Evolutionary conservation across 2,797 vertebrate genomes (phyloP), one percentile per base, ranked within the genome.

Genomic region (Enteromius argenteus): DNA sequence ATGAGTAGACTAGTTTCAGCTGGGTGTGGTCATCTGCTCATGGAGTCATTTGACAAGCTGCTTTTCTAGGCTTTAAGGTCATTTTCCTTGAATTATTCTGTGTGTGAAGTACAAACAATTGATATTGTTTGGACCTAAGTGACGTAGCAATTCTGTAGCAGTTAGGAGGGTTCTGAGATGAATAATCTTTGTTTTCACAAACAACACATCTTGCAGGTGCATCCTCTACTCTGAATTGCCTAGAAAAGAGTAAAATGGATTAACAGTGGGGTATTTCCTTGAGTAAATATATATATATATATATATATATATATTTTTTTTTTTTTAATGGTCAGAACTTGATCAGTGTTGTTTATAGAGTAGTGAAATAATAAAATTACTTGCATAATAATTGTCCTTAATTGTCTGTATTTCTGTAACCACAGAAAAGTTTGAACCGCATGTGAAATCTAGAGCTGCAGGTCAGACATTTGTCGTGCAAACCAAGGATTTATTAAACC

Each of bases 131-230:
- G 13, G 15, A 53, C 42, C 1, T 53, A 10, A 68, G 64, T 69
- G 46, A 6, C 0, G 8, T 58, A 58, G 23, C 56, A 23, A 11
- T 74, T 14, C 17, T 44, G 60, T n/a, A 39, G 49, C 44, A 23
- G 71, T 51, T 44, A 69, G 78, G 88, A 86, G 87, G 80, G 7
- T 32, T 39, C 46, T 51, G 72, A 53, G 60, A 67, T 53, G 15
- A 23, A 14, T 30, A 30, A 51, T 66, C 58, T 66, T 83, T 77
- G 74, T 78, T 53, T 64, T 66, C 30, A 83, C 51, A 77, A 67
- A 5, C 53, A 6, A 56, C 21, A 68, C 49, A 62, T 84, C 37
- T 87, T 56, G 91, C 94, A 95, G 94, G 93, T 95, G 94, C 92
- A 89, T 94, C 94, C 93, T 92, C 88, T 71, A 87, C 87, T 89